These are phyloP conservation scores for Mormyrops boulengeri DNA, from an alignment of 2,797 vertebrate species.

Conservation along the genomic window DNA sequence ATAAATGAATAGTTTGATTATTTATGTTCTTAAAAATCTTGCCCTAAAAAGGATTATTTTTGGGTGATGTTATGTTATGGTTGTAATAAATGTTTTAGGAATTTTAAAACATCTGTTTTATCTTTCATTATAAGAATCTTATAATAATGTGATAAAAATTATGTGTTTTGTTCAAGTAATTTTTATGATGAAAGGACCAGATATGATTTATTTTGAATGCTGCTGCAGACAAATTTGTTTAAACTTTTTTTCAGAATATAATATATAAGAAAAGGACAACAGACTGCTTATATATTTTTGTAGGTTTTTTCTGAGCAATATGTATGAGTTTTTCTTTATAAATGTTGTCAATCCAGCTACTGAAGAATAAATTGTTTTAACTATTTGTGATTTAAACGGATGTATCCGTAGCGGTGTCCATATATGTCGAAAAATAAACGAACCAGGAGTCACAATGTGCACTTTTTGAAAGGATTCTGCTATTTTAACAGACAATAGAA, in stretches of 20 bases:
- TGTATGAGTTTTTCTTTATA: background rate
- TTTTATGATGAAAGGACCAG: background rate
- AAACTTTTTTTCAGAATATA: background rate
- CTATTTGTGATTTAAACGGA: constrained; percentile 10
- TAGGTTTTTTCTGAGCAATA: background rate
- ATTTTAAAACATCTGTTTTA: background rate
- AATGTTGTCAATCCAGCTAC: background rate
- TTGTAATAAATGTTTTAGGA: background rate
- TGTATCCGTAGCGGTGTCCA: background rate
- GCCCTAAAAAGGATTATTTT: background rate
- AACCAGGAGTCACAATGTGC: background rate
- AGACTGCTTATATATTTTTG: background rate
- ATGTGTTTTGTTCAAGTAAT: background rate
- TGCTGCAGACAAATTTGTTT: background rate
- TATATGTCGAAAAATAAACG: background rate
- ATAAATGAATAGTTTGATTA: background rate
- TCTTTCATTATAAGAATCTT: background rate
- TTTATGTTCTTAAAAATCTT: background rate
- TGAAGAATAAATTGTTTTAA: background rate
- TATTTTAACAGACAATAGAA: constrained; percentile 21
- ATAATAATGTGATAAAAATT: background rate
- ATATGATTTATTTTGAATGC: background rate
- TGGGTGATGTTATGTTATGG: background rate
- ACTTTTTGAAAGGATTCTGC: constrained; percentile 16
- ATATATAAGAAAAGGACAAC: background rate